Evolutionary conservation across 2,113 vertebrate genomes (phyloP).

Genomic region (Phocoena sinus): DNA sequence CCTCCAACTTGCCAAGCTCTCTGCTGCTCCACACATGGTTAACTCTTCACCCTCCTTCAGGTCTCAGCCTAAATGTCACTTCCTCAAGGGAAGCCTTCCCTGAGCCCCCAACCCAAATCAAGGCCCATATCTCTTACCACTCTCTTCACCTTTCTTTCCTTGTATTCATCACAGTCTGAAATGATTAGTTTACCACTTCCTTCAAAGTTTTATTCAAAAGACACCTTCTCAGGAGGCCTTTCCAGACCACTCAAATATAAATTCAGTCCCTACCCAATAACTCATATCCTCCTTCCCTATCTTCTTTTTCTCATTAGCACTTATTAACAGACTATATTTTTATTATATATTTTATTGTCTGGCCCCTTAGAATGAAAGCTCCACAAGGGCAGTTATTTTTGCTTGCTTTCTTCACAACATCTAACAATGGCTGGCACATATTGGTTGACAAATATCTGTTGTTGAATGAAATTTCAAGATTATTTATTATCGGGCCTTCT

Average conservation of each 20-base stretch:
- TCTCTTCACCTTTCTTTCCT: neutral
- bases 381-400: neutral
- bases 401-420: neutral
- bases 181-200: neutral
- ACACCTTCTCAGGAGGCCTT: neutral
- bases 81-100: conserved; percentile 11
- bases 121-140: neutral
- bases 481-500: neutral
- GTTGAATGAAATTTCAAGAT: neutral
- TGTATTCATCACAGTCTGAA: neutral
- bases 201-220: conserved; percentile 27
- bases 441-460: neutral
- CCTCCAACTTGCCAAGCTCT: conserved; percentile 35
- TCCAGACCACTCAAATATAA: neutral
- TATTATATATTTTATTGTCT: neutral
- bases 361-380: neutral
- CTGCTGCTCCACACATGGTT: conserved; percentile 38
- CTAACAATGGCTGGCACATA: neutral
- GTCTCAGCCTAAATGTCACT: neutral
- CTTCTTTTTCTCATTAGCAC: neutral
- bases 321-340: neutral
- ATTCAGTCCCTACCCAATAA: neutral
- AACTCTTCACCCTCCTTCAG: conserved; percentile 6
- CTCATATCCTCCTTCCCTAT: neutral
- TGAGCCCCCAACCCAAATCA: conserved; percentile 2